phyloP scores from a whole-genome alignment of 2,113 vertebrate species.

The Corythornis vintsioides region DNA sequence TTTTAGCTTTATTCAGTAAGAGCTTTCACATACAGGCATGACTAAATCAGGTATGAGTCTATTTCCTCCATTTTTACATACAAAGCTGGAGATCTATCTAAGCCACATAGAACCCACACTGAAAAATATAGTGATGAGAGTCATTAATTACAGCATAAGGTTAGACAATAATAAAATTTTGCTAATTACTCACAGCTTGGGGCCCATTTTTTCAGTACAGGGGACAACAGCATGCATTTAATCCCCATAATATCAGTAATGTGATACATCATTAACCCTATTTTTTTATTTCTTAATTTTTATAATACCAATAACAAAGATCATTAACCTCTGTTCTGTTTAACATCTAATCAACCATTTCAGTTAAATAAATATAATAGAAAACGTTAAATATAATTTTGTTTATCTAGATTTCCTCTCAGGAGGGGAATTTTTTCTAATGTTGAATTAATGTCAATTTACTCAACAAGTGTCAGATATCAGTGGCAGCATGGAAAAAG shows the following conservation, averaged over 20 bases:
- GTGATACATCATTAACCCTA: constrained; percentile 80
- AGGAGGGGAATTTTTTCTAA: constrained; percentile 68
- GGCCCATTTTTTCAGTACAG: constrained; percentile 66
- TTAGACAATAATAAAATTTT: constrained; percentile 74
- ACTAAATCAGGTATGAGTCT: background rate
- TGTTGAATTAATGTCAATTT: constrained; percentile 71
- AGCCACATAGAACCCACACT: constrained; percentile 8
- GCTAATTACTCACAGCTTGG: constrained; percentile 78
- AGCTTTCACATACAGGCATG: background rate
- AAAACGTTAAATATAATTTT: constrained; percentile 78
- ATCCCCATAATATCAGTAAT: constrained; percentile 76
- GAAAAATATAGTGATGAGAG: constrained; percentile 31
- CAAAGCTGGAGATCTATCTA: background rate
- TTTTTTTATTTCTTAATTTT: constrained; percentile 80
- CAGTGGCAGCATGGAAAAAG: constrained; percentile 33
- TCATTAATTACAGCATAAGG: constrained; percentile 65
- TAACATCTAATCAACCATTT: constrained; percentile 80
- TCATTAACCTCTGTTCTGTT: constrained; percentile 79
- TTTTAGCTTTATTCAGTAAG: background rate
- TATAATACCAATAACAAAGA: constrained; percentile 78
- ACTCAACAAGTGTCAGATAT: constrained; percentile 70
- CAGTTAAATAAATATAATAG: constrained; percentile 78
- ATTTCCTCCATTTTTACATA: constrained; percentile 1
- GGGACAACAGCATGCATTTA: constrained; percentile 69
- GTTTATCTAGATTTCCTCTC: constrained; percentile 73